Base-by-base conservation (phyloP, 2,888 invertebrate genomes). In the Watsonalla cultraria region DNA sequence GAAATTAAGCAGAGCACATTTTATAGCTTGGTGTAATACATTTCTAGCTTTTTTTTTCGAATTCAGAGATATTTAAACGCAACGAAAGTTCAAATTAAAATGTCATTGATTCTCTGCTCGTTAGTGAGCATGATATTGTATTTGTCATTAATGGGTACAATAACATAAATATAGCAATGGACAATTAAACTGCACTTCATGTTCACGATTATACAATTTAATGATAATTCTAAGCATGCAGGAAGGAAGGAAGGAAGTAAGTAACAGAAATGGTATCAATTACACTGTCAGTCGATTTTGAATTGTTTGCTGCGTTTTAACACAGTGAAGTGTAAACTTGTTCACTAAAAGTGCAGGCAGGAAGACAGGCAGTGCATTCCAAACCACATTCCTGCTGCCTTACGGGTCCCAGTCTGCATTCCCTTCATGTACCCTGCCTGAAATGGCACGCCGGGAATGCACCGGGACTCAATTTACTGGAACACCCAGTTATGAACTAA, bases 371-470 rank as follows among this genome's bases (percentile, higher is more conserved):
- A 56, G 67, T 62, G 65, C 72, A 82, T 84, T 81, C 82, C 82
- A 71, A 64, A 79, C 83, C 59, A 74, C 86, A 88, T 88, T 85
- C 83, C 76, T 68, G 61, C 59, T 56, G 62, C 66, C 72, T 74
- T 74, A 74, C 70, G 65, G 70, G 72, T 68, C 74, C 72, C 65
- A 55, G 61, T 58, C 70, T 59, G 68, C 76, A 76, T 78, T 79
- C 78, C 74, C 73, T 66, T 70, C 77, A 80, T 82, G 76, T 78
- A 66, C 76, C 66, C 68, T 72, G 71, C 71, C 71, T 70, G 56
- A 70, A 68, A 68, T 62, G 76, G 74, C 69, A 60, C 59, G 74
- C 51, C 56, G 60, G 74, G 84, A 84, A 86, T 86, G 82, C 74
- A 72, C 64, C 68, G 70, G 74, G 69, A 70, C 68, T 70, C 69